These are phyloP conservation scores for Perccottus glenii DNA, from an alignment of 2,113 vertebrate genomes.

Conservation along the genomic window DNA sequence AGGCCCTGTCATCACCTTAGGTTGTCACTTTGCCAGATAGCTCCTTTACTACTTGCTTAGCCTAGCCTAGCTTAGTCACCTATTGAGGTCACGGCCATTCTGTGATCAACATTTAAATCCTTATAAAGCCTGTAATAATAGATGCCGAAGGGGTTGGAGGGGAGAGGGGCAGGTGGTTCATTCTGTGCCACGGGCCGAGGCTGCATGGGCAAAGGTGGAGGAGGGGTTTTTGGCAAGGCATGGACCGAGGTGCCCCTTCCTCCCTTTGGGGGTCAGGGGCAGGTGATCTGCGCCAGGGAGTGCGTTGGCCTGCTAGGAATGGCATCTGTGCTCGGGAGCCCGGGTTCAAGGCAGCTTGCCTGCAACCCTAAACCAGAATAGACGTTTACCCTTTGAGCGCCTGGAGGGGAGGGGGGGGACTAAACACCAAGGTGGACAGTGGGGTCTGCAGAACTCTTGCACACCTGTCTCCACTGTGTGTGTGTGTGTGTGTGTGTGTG, in stretches of 20 bases:
- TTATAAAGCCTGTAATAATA: constrained; percentile 74
- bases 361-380: constrained; percentile 84
- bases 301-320: constrained; percentile 75
- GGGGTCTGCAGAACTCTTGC: constrained; percentile 51
- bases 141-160: constrained; percentile 31
- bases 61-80: constrained; percentile 58
- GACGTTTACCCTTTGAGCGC: constrained; percentile 84
- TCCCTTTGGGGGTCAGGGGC: constrained; percentile 59
- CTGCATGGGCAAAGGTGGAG: constrained; percentile 34
- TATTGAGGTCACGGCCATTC: constrained; percentile 59
- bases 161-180: constrained; percentile 61
- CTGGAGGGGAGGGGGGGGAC: constrained; percentile 65
- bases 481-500: constrained; percentile 29
- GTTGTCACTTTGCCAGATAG: constrained; percentile 65
- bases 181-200: constrained; percentile 36
- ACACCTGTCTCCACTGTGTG: constrained; percentile 60
- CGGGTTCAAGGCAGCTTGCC: constrained; percentile 80
- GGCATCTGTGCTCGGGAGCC: constrained; percentile 73
- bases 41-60: constrained; percentile 64
- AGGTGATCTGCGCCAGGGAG: constrained; percentile 71
- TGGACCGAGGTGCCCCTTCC: constrained; percentile 62
- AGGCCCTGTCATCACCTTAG: constrained; percentile 70
- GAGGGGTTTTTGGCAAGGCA: constrained; percentile 40
- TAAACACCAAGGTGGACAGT: constrained; percentile 79
- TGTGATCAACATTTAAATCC: constrained; percentile 69